Evolutionary conservation across 2,888 invertebrate species (phyloP).

Genomic region (Diadromus collaris): DNA sequence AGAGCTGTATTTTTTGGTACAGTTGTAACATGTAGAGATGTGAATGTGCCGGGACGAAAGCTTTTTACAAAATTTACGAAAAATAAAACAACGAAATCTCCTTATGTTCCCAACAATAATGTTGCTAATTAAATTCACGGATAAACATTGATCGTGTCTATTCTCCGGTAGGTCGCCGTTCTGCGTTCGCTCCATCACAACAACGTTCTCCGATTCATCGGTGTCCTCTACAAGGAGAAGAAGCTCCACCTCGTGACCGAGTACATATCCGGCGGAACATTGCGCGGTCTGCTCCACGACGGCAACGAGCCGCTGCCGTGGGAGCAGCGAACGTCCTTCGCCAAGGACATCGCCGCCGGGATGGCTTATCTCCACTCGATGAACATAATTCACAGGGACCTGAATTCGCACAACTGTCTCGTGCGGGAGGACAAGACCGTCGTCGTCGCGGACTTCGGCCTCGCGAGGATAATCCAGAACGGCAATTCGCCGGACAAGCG

Average conservation of each 20-base stretch:
- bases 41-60: no score
- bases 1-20: no score
- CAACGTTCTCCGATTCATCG: slow-evolving; percentile 95
- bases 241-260: slow-evolving; percentile 96
- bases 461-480: slow-evolving; percentile 90
- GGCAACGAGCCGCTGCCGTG: slow-evolving; percentile 86
- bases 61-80: no score
- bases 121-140: background rate
- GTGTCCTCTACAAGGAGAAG: slow-evolving; percentile 96
- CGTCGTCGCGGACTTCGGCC: slow-evolving; percentile 97
- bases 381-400: slow-evolving; percentile 97
- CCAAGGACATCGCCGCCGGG: slow-evolving; percentile 95
- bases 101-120: no score
- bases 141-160: background rate
- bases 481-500: slow-evolving; percentile 78
- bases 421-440: slow-evolving; percentile 95
- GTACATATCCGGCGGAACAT: slow-evolving; percentile 94
- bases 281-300: slow-evolving; percentile 92
- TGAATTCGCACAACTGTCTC: slow-evolving; percentile 97
- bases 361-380: slow-evolving; percentile 97
- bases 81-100: no score
- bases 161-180: slow-evolving; percentile 91
- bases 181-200: slow-evolving; percentile 93
- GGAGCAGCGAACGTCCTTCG: slow-evolving; percentile 91
- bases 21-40: no score